Conservation (phyloP, 2,888 invertebrate species). For the Polydrusus tereticollis region DNA sequence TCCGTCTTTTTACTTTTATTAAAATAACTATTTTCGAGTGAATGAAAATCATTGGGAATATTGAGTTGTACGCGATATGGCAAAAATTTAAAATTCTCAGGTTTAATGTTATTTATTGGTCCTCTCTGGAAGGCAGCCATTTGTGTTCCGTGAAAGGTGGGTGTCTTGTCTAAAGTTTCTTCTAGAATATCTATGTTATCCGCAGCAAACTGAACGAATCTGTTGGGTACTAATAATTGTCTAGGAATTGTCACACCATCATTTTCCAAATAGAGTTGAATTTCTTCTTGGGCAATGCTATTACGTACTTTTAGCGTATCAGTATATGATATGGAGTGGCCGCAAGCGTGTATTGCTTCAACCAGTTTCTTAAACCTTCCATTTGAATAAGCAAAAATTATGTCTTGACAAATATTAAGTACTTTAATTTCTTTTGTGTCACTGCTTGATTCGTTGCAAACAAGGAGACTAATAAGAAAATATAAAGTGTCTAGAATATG, state of each 20-base stretch:
- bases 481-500: background rate
- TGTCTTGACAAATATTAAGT: conserved; percentile 30
- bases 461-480: background rate
- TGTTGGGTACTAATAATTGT: too few species aligned
- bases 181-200: too few species aligned
- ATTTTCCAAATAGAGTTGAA: conserved; percentile 30
- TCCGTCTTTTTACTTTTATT: too few species aligned
- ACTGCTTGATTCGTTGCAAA: background rate
- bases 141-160: too few species aligned
- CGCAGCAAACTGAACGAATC: too few species aligned
- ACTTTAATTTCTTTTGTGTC: background rate
- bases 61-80: background rate
- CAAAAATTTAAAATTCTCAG: too few species aligned
- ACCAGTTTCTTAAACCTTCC: conserved; percentile 39
- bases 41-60: conserved; percentile 1
- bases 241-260: conserved; percentile 26
- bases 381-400: conserved; percentile 26
- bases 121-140: conserved; percentile 14
- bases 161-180: too few species aligned
- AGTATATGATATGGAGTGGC: conserved; percentile 41
- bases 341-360: conserved; percentile 36
- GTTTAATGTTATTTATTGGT: background rate
- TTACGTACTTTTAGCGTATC: conserved; percentile 31
- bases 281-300: conserved; percentile 46
- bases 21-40: too few species aligned